Evolutionary conservation across 2,113 vertebrate genomes (phyloP).

Genomic region (Hystrix cristata): DNA sequence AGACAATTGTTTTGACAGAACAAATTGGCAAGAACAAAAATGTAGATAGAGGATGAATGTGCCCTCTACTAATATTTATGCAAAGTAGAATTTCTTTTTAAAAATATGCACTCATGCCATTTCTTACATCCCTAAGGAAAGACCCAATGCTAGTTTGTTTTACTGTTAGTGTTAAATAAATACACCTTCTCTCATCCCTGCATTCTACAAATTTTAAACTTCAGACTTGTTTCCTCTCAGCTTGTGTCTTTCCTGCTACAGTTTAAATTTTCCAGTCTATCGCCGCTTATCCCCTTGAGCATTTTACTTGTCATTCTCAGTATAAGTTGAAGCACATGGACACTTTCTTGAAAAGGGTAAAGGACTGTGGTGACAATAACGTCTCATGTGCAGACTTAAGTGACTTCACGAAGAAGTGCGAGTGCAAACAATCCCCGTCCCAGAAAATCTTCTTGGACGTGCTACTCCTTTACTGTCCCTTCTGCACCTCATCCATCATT

Average conservation of each 20-base stretch:
- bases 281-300: slow-evolving; percentile 55
- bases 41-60: neutral
- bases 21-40: slow-evolving; percentile 10
- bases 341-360: slow-evolving; percentile 5
- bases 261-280: slow-evolving; percentile 72
- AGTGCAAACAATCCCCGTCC: neutral
- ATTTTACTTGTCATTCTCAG: slow-evolving; percentile 53
- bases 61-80: neutral
- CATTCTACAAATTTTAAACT: slow-evolving; percentile 39
- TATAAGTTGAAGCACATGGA: neutral
- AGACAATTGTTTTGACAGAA: neutral
- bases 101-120: neutral
- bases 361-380: neutral
- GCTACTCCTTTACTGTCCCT: neutral
- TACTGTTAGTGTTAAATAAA: neutral
- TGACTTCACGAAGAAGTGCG: neutral
- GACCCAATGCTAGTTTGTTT: neutral
- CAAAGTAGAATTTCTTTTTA: slow-evolving; percentile 32
- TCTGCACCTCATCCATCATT: neutral
- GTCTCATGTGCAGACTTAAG: neutral
- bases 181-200: neutral
- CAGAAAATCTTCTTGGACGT: neutral
- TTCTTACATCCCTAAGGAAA: neutral
- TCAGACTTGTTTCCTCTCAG: slow-evolving; percentile 30
- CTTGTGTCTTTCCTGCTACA: slow-evolving; percentile 49